Evolutionary conservation across 1,140 invertebrate species (phyloP).

Genomic region (Macrostomum lignano): DNA sequence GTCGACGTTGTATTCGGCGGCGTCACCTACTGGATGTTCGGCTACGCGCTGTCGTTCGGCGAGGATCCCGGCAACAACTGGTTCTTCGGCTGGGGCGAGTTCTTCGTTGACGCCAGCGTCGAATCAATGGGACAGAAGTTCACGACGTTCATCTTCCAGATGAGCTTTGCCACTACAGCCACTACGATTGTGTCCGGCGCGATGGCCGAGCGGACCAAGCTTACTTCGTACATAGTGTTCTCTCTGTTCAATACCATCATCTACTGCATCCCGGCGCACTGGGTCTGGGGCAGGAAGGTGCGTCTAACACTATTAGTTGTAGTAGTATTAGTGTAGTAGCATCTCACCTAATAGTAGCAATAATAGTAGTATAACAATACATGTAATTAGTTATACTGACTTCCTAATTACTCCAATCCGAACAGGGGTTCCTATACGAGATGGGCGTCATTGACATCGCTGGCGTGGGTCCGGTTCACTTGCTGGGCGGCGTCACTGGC

Average conservation of each 20-base stretch:
- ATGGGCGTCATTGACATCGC: no score
- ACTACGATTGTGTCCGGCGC: conserved; percentile 54
- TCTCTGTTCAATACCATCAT: conserved; percentile 55
- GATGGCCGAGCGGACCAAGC: conserved; percentile 7
- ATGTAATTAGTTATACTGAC: no score
- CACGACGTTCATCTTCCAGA: no score
- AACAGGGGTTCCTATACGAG: no score
- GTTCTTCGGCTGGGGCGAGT: conserved; percentile 35
- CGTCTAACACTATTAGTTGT: no score
- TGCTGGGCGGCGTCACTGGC: conserved; percentile 47
- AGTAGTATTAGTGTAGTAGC: no score
- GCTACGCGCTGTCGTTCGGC: conserved; percentile 65
- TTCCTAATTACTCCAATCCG: no score
- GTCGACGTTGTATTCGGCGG: conserved; percentile 68
- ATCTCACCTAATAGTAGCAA: no score
- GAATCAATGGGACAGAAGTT: no score
- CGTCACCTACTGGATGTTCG: conserved; percentile 70
- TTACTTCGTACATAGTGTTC: conserved; percentile 32
- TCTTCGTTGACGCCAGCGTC: conserved; percentile 26
- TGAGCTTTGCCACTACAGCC: conserved; percentile 54
- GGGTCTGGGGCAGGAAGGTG: conserved; percentile 39
- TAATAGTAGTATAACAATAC: no score
- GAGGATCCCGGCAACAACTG: conserved; percentile 38
- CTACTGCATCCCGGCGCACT: conserved; percentile 70
- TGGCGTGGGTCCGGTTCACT: conserved; percentile 57